Conservation (phyloP, 2,797 vertebrate species). For the Okamejei kenojei region DNA sequence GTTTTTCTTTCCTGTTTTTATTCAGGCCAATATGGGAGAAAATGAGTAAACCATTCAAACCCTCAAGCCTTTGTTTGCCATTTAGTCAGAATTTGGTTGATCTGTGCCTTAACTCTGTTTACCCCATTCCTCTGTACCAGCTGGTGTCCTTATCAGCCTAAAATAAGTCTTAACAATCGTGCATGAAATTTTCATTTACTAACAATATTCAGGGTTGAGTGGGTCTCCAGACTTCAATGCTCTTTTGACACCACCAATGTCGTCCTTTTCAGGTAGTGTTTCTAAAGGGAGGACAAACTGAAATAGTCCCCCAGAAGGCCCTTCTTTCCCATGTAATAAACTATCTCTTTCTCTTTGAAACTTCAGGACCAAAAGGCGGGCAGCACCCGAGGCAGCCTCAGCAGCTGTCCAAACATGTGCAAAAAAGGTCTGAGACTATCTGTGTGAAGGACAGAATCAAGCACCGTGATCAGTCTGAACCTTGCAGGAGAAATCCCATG, state of each 20-base stretch:
- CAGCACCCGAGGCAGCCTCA: too few relatives aligned
- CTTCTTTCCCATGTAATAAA: too few relatives aligned
- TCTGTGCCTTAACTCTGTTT: background rate
- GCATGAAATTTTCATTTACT: background rate
- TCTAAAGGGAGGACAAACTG: background rate
- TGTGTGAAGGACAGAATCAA: background rate
- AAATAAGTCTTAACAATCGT: too few relatives aligned
- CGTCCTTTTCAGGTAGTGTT: background rate
- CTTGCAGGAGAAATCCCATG: background rate
- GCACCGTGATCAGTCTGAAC: background rate
- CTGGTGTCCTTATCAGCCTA: background rate
- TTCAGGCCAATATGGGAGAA: background rate
- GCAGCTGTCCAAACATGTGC: background rate
- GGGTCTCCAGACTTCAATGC: background rate
- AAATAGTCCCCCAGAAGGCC: background rate
- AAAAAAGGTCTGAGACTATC: too few relatives aligned
- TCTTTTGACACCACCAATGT: background rate
- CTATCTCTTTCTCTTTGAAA: conserved; percentile 2
- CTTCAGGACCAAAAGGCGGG: background rate
- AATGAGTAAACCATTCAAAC: background rate
- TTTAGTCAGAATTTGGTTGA: background rate
- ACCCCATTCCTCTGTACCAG: background rate
- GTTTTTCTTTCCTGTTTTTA: background rate
- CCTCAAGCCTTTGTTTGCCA: background rate
- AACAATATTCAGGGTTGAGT: background rate